Base-by-base conservation (phyloP, 2,888 invertebrate species). In the Deilephila elpenor region DNA sequence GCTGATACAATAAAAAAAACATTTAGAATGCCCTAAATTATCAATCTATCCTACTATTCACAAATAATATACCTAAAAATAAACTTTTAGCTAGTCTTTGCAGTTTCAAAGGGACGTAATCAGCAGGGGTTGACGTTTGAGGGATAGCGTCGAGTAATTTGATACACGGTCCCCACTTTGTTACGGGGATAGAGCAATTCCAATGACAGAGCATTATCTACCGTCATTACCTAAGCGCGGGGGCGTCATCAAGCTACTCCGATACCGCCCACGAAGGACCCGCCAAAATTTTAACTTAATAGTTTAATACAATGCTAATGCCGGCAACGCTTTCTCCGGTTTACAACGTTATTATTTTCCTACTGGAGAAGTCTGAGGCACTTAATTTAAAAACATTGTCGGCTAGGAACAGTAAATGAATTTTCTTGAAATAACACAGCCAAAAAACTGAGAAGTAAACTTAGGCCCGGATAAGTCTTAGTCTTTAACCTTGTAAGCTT, bases 151-250 rank as follows among this genome's bases (percentile, higher is more conserved):
- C 75, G 79, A 81, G 86, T 82, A 86, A 87, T 87, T 87, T 86
- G 84, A 88, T 85, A 85, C 83, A 78, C 77, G 78, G 75, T 76
- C 79, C 78, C 78, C 83, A 87, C 86, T 88, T 87, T 87, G 85
- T 88, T 84, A 84, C 83, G 73, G 75, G 81, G 83, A 85, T 85
- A 80, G 84, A 87, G 86, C 85, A 84, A 89, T 89, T 88, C 84
- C 83, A 84, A 86, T 88, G 89, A 88, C 84, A 86, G 85, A 86
- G 86, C 86, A 84, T 83, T 85, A 84, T 83, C 78, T 80, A 76
- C 79, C 82, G 77, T 81, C 78, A 78, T 85, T 85, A 80, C 78
- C 76, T 75, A 77, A 74, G 75, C 74, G 78, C 74, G 79, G 77
- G 78, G 81, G 78, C 77, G 77, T 76, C 74, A 70, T 76, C 74